Conservation (phyloP, 2,113 vertebrate genomes). For the Synodontis membranacea region DNA sequence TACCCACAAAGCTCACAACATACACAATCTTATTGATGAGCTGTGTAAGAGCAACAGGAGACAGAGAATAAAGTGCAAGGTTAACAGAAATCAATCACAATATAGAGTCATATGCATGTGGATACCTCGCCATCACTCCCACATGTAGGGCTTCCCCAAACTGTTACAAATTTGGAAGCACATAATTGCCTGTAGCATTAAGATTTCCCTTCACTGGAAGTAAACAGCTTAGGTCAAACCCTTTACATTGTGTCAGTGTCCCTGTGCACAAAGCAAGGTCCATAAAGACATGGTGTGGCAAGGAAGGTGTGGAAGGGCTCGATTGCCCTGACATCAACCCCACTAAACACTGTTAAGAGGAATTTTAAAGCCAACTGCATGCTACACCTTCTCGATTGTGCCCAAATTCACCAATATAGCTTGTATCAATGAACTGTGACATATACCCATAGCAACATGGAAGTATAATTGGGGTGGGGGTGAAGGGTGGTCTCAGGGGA, state of each 20-base stretch:
- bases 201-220: not conserved
- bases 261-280: not conserved
- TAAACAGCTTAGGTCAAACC: not conserved
- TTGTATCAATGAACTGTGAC: not conserved
- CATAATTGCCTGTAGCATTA: not conserved
- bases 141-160: not conserved
- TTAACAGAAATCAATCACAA: not conserved
- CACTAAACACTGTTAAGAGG: not conserved
- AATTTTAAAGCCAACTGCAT: not conserved
- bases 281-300: not conserved
- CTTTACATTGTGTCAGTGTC: not conserved
- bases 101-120: not conserved
- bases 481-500: too few relatives aligned
- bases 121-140: not conserved
- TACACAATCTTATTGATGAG: slow-evolving; percentile 96
- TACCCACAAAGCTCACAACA: slow-evolving; percentile 96
- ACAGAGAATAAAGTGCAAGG: not conserved
- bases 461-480: too few relatives aligned
- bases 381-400: not conserved
- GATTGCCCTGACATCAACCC: not conserved
- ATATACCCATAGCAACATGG: not conserved
- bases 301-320: not conserved
- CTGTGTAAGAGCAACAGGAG: slow-evolving; percentile 63
- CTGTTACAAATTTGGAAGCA: not conserved
- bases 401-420: not conserved